A percentile compares a stretch with the other conserved stretches of the same genome.
These are phyloP conservation scores for Heterotis niloticus DNA, from an alignment of 2,113 vertebrate genomes.

Conservation along the genomic window DNA sequence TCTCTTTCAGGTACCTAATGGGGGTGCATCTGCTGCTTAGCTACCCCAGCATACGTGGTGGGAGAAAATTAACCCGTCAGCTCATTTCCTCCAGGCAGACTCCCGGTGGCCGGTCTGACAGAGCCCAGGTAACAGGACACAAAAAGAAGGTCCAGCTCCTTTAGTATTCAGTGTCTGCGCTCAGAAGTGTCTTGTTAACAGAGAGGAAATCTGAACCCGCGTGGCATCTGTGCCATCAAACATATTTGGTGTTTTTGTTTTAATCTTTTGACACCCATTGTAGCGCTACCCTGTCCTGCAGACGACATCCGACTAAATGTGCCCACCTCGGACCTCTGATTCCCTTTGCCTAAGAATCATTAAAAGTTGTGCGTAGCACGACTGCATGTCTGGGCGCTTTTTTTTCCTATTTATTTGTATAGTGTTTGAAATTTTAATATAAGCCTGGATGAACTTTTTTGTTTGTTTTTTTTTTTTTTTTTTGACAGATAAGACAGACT, in stretches of 20 bases:
- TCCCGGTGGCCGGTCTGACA: conserved; percentile 10
- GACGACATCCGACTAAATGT: conserved; percentile 27
- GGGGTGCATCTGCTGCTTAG: conserved; percentile 4
- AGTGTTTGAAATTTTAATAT: conserved; percentile 43
- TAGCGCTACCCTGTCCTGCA: conserved; percentile 22
- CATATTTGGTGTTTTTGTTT: conserved; percentile 11
- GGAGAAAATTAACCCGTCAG: neutral
- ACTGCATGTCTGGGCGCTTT: neutral
- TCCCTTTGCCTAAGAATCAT: conserved; percentile 26
- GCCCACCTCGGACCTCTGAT: neutral
- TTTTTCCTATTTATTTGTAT: neutral
- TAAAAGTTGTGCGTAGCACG: conserved; percentile 3
- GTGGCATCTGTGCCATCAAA: conserved; percentile 4
- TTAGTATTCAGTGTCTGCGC: conserved; percentile 6
- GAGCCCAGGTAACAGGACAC: conserved; percentile 17
- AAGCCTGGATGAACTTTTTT: conserved; percentile 38
- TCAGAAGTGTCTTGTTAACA: conserved; percentile 18
- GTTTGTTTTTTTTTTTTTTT: conserved; percentile 30
- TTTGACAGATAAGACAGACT: conserved; percentile 44
- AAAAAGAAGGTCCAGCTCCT: neutral
- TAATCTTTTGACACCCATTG: conserved; percentile 10
- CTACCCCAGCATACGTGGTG: neutral
- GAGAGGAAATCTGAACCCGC: conserved; percentile 5
- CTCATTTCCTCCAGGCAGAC: neutral
- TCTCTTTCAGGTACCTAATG: conserved; percentile 7